Conservation (phyloP, 1,140 invertebrate genomes). For the Euglossa dilemma region DNA sequence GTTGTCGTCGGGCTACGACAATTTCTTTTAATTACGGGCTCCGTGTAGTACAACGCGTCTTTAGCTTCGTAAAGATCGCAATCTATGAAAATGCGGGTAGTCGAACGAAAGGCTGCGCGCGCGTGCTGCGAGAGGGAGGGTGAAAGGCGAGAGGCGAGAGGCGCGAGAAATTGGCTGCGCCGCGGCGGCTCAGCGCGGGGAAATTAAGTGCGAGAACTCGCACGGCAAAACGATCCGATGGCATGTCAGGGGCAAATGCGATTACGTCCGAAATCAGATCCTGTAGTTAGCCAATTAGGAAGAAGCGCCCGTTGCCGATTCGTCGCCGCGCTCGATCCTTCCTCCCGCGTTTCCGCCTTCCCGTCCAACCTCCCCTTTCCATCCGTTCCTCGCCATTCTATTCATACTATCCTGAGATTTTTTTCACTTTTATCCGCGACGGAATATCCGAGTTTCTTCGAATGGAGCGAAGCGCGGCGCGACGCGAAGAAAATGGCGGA, state of each 20-base stretch:
- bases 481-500: no score
- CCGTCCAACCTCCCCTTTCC: no score
- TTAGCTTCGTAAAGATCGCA: constrained; percentile 39
- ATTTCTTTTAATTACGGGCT: constrained; percentile 41
- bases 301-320: constrained; percentile 37
- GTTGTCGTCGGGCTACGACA: not conserved
- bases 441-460: no score
- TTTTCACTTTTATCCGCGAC: no score
- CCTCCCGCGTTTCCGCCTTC: constrained; percentile 58
- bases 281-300: constrained; percentile 68
- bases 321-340: constrained; percentile 29
- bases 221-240: constrained; percentile 56
- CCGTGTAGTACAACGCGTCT: constrained; percentile 22
- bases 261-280: constrained; percentile 72
- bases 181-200: constrained; percentile 34
- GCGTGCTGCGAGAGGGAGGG: not conserved
- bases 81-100: constrained; percentile 58
- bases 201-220: constrained; percentile 65
- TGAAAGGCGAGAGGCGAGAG: constrained; percentile 27
- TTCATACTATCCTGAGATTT: no score
- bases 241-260: constrained; percentile 66
- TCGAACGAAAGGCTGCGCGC: not conserved
- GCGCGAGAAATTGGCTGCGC: constrained; percentile 45
- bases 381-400: no score
- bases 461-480: no score